phyloP scores from a whole-genome alignment of 2,113 vertebrate species.

The Girardinichthys multiradiatus region DNA sequence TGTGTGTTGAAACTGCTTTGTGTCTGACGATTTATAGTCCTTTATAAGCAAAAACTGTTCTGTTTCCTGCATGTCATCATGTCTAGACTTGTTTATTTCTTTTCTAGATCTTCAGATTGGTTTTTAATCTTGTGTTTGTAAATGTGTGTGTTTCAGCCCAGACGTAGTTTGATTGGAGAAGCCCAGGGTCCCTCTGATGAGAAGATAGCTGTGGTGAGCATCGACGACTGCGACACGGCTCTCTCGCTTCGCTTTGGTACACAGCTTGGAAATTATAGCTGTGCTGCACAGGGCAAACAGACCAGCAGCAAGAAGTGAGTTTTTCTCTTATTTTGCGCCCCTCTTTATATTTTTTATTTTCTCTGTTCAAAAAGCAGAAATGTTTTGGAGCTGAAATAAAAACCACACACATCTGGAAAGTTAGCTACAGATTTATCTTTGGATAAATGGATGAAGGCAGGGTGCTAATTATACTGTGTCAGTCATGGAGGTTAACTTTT shows the following conservation, averaged over 20 bases:
- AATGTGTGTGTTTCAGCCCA: conserved; percentile 83
- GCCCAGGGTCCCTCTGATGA: conserved; percentile 96
- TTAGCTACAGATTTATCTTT: too few species aligned
- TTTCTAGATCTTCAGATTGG: not conserved
- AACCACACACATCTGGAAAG: not conserved
- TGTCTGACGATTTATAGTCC: not conserved
- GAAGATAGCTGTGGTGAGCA: conserved; percentile 92
- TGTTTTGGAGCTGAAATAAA: not conserved
- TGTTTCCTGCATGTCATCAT: conserved; percentile 24
- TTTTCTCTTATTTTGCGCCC: not conserved
- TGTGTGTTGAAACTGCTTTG: not conserved
- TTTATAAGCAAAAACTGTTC: conserved; percentile 4
- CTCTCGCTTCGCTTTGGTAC: conserved; percentile 91
- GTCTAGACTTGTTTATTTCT: not conserved
- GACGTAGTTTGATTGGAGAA: conserved; percentile 86
- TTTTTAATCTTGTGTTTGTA: conserved; percentile 3
- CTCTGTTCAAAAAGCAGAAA: not conserved
- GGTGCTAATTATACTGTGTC: too few species aligned
- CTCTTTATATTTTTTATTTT: not conserved
- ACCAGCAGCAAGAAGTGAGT: conserved; percentile 98
- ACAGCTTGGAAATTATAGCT: conserved; percentile 95
- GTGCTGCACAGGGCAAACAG: conserved; percentile 92
- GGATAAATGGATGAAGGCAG: too few species aligned
- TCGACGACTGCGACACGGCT: conserved; percentile 92
- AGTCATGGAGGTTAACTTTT: too few species aligned